Base-by-base conservation (phyloP, 2,888 invertebrate genomes). In the Pachydiplax longipennis region DNA sequence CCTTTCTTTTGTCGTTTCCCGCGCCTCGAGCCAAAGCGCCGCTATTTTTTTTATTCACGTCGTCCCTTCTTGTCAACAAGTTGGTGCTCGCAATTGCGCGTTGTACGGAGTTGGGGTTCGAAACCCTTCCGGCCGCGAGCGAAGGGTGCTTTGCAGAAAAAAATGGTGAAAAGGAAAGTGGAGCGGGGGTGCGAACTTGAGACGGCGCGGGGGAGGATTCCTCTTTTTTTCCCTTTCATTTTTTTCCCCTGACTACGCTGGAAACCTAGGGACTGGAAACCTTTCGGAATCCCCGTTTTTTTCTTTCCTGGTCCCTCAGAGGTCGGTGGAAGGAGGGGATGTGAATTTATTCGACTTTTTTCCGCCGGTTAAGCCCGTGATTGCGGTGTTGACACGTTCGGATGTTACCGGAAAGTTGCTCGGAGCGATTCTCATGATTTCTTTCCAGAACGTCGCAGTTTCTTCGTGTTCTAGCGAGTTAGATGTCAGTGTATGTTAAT, bases 1-100 rank as follows among this genome's bases (percentile, higher is more conserved):
- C 40, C 61, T 40, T 65, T 61, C 87, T 35, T 61, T 40, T 87
- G 31, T n/a, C 31, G 0, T 35, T 65, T n/a, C n/a, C 61, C 61
- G 10, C 18, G 10, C 53, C 61, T n/a, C 58, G 31, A 5, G 83
- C n/a, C 35, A 58, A 48, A 44, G 18, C 10, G 87, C 61, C 5
- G 37, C 25, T 44, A 53, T 83, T 25, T 35, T 87, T 10, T 61
- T 87, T 65, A 22, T 87, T 61, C 65, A n/a, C 31, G 25, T 31
- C 31, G 25, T 61, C 37, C 37, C 61, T 15, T 12, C 87, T 58
- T 58, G 61, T 87, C 87, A 87, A 87, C 87, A 87, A 87, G 87
- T 87, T 83, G 83, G 83, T 61, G 37, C 1, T 31, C 83, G 25
- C 48, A n/a, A n/a, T 83, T 53, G 35, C 83, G 31, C 37, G 13